A percentile compares a stretch with the other conserved stretches of the same genome.
phyloP scores from a whole-genome alignment of 2,797 vertebrate genomes.

The Melanitta fusca region DNA sequence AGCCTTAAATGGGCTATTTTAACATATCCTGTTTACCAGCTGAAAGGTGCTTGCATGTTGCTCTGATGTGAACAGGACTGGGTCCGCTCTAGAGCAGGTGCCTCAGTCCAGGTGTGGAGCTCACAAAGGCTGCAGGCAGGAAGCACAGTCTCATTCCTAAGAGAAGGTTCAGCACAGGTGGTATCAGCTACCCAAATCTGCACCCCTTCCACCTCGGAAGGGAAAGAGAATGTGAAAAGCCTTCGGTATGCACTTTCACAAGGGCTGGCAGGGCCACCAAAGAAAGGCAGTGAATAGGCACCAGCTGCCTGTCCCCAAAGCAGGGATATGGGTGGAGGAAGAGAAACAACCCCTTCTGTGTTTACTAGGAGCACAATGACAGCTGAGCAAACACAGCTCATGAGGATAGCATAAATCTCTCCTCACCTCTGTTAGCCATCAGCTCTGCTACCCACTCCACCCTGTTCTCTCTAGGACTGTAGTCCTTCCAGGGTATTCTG shows the following conservation, averaged over 20 bases:
- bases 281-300: background rate
- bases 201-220: background rate
- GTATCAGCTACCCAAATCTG: background rate
- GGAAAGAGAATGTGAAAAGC: slow-evolving; percentile 1
- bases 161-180: background rate
- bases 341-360: slow-evolving; percentile 52
- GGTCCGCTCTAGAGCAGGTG: background rate
- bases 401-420: slow-evolving; percentile 60
- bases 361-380: slow-evolving; percentile 56
- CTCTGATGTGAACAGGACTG: background rate
- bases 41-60: background rate
- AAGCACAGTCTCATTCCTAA: background rate
- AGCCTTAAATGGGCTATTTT: background rate
- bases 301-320: background rate
- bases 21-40: background rate
- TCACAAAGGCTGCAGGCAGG: background rate
- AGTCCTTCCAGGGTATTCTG: slow-evolving; percentile 14
- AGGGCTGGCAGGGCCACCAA: background rate
- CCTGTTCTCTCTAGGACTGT: background rate
- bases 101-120: fast-evolving
- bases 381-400: slow-evolving; percentile 59
- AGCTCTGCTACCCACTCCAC: slow-evolving; percentile 13
- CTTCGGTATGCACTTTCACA: background rate
- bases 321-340: slow-evolving; percentile 9
- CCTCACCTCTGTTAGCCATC: slow-evolving; percentile 48